Base-by-base conservation (phyloP, 2,113 vertebrate genomes). In the Diglossa brunneiventris region DNA sequence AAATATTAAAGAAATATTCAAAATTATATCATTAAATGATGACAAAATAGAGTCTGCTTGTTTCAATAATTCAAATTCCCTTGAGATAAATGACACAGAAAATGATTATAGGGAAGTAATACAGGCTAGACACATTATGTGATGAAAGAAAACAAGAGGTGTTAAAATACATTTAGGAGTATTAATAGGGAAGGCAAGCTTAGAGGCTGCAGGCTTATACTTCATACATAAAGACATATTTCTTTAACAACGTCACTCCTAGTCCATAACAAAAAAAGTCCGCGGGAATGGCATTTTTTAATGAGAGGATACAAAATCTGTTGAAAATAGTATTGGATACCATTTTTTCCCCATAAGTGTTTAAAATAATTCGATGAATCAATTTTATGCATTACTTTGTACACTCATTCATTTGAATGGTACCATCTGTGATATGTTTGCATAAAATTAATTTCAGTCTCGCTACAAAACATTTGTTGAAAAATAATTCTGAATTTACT, bases 401-500 rank as follows among this genome's bases (percentile, higher is more conserved):
- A 61, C 20, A 41, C 3, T 74, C 22, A 56, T 75, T 94, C 56
- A 81, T 61, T 84, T 83, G 47, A 87, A 61, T 75, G 28, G 61
- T 72, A 70, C 91, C 77, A 94, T 92, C 93, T 94, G 81, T 64
- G 49, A 64, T 61, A 74, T 27, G 26, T 84, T 83, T 86, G 64
- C 47, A 61, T 63, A 78, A 94, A 90, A 89, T 63, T 8, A 72
- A 78, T 78, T 86, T 88, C 75, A 83, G 56, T 73, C 37, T 86
- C 28, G 27, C 58, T 83, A 52, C 4, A 8, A 91, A 87, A 78
- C 69, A 87, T 72, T 76, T 91, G 41, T 87, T 85, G 37, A 94
- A 94, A 61, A 87, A 28, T 59, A 88, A 90, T 85, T 92, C 50
- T 74, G 55, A 92, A 69, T 88, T 92, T 74, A 83, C 30, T 86